Conservation (phyloP, 2,113 vertebrate genomes). For the Vombatus ursinus region DNA sequence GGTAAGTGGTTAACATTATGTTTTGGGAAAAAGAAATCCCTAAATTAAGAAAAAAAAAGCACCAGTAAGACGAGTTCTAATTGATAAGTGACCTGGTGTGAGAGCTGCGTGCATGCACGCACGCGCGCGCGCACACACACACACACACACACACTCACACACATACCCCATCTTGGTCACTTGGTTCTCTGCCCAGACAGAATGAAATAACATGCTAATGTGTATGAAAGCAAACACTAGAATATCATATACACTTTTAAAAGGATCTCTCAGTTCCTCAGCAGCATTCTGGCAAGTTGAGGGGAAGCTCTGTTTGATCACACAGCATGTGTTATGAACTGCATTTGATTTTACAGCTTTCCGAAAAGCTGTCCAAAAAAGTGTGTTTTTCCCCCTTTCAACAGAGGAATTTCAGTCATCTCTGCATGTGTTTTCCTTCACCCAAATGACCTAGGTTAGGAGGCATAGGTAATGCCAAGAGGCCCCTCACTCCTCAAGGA, state of each 20-base stretch:
- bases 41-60: slow-evolving; percentile 3
- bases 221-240: slow-evolving; percentile 66
- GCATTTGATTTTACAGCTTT: slow-evolving; percentile 82
- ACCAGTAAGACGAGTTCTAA: background rate
- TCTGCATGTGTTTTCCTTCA: slow-evolving; percentile 61
- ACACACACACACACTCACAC: no score
- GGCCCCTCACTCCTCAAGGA: slow-evolving; percentile 30
- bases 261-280: slow-evolving; percentile 66
- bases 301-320: slow-evolving; percentile 75
- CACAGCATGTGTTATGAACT: slow-evolving; percentile 76
- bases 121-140: background rate
- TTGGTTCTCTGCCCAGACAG: slow-evolving; percentile 31
- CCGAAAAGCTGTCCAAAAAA: slow-evolving; percentile 78
- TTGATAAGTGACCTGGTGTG: background rate
- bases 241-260: slow-evolving; percentile 58
- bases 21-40: slow-evolving; percentile 3
- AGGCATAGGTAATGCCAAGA: slow-evolving; percentile 55
- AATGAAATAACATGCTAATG: slow-evolving; percentile 52
- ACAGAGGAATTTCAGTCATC: slow-evolving; percentile 48
- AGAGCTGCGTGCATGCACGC: background rate
- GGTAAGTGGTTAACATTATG: background rate
- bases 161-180: background rate
- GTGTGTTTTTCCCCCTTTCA: background rate
- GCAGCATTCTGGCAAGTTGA: slow-evolving; percentile 65
- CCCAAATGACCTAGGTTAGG: slow-evolving; percentile 49